phyloP scores from a whole-genome alignment of 1,140 invertebrate species.

The Asbolus verrucosus region DNA sequence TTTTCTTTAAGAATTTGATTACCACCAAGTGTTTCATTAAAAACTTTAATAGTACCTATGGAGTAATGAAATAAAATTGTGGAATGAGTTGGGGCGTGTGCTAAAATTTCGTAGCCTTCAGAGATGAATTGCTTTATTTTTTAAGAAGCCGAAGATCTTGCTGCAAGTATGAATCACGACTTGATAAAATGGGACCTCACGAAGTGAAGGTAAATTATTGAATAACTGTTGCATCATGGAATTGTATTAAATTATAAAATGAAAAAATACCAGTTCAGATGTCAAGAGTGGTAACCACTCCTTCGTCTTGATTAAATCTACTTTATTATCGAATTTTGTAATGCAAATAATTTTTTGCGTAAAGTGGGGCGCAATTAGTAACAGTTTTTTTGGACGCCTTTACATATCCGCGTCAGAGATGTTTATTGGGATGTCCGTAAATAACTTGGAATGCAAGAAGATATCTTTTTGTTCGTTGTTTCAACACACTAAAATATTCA shows the following conservation, averaged over 20 bases:
- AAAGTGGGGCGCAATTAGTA: neutral
- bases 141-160: constrained; percentile 8
- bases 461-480: constrained; percentile 34
- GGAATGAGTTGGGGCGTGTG: constrained; percentile 20
- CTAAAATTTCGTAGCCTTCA: constrained; percentile 20
- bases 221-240: constrained; percentile 34
- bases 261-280: constrained; percentile 24
- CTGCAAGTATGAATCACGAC: constrained; percentile 27
- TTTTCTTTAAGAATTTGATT: constrained; percentile 6
- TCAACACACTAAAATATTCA: constrained; percentile 35
- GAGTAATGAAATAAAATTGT: neutral
- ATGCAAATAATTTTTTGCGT: constrained; percentile 7
- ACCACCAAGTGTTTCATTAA: constrained; percentile 5
- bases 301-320: neutral
- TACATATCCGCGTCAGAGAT: neutral
- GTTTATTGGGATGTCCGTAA: constrained; percentile 9
- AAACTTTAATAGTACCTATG: neutral
- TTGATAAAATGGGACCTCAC: constrained; percentile 23
- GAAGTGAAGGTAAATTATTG: constrained; percentile 34
- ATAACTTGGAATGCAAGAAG: constrained; percentile 29
- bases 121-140: constrained; percentile 18
- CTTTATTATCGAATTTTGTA: neutral
- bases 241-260: constrained; percentile 22
- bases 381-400: neutral
- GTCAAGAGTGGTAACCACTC: constrained; percentile 20